phyloP scores from a whole-genome alignment of 2,797 vertebrate genomes.

The Sorex maritimensis region DNA sequence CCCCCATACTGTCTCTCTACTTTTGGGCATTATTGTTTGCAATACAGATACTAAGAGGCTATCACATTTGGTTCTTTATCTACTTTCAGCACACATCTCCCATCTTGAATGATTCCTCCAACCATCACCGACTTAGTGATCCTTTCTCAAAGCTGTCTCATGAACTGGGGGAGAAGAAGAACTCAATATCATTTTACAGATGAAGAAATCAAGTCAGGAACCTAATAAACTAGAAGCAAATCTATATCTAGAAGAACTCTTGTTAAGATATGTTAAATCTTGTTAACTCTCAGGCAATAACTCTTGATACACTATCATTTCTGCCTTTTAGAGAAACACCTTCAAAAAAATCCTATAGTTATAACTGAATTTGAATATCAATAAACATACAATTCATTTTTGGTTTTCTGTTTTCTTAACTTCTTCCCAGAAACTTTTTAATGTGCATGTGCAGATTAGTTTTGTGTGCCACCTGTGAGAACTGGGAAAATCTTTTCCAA shows the following conservation, averaged over 20 bases:
- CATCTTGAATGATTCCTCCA: no score
- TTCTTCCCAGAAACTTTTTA: not conserved
- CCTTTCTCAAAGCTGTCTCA: no score
- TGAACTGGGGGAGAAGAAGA: no score
- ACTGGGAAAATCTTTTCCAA: not conserved
- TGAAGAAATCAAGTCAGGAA: constrained; percentile 5
- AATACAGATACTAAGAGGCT: no score
- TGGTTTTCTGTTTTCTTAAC: not conserved
- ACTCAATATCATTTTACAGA: not conserved
- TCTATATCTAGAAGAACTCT: not conserved
- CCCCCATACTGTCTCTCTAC: no score
- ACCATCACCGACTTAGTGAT: no score
- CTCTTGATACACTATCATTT: not conserved
- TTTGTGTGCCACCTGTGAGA: not conserved
- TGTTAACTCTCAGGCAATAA: not conserved
- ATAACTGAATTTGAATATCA: constrained; percentile 38
- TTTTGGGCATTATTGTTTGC: no score
- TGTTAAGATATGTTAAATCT: not conserved
- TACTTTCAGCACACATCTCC: no score
- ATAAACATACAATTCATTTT: constrained; percentile 7
- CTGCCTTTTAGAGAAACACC: not conserved
- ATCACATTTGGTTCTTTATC: no score
- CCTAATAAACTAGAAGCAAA: constrained; percentile 32
- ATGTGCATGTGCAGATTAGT: constrained; percentile 19
- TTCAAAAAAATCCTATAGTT: not conserved